Base-by-base conservation (phyloP, 2,888 invertebrate species). In the Sceliomorpha sp. region DNA sequence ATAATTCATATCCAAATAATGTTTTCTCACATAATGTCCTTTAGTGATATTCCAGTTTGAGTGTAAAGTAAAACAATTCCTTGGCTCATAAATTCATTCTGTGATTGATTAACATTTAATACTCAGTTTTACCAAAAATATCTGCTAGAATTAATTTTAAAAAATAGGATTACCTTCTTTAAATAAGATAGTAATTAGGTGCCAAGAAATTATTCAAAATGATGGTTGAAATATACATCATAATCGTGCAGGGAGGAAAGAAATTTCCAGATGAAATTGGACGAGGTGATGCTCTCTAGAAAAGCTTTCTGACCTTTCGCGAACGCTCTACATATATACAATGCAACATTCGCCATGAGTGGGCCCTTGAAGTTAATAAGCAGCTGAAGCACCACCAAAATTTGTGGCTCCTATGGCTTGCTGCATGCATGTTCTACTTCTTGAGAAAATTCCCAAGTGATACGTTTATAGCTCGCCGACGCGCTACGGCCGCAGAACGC, bases 301-400 rank as follows among this genome's bases (percentile, higher is more conserved):
- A 42, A 56, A 56, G 42, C 44, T 42, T 40, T 40, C 40, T 10
- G 32, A 40, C 40, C 51, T 55, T 55, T 55, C 34, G 26, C 14
- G 34, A 34, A 44, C 31, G 36, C 29, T 34, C 12, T 12, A 34
- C 7, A 34, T n/a, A 32, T 53, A 47, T 47, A 32, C 31, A 47
- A 32, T 12, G 24, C 47, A 34, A 47, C 32, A 31, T 31, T 40
- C 24, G 15, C 34, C 26, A 9, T 36, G 29, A 47, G 47, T 17
- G 40, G 34, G 42, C 48, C 40, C 68, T 67, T 66, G 66, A 71
- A 80, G 75, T 79, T 81, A 80, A 82, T 83, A 80, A 82, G 78
- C 80, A 72, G 72, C 72, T 75, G 64, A 78, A 84, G 78, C 74
- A 73, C 74, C 73, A 75, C 77, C 77, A 76, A 78, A 84, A 84